Evolutionary conservation across 2,113 vertebrate genomes (phyloP), one percentile per base, ranked within the genome.

Genomic region (Campylorhamphus procurvoides): DNA sequence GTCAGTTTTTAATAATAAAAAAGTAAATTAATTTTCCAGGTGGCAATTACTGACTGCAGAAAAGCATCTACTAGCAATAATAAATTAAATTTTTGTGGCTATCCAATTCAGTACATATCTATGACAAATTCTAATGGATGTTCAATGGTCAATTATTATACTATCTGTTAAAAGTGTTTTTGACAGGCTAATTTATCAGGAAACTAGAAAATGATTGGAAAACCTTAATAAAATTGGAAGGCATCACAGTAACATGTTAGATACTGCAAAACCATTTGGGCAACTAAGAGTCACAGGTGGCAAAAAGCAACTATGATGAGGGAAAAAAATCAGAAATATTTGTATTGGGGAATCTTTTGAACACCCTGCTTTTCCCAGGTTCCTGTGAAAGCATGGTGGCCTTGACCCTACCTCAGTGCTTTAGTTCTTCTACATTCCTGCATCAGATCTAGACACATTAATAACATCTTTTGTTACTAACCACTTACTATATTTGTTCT

Each of bases 211-310:
- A 95, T 73, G 3, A 47, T 81, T 90, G 66, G 71, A 96, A 97
- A 96, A 85, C 62, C 90, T 84, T 96, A 94, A 94, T 89, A 95
- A 97, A 97, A 55, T 47, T 94, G 90, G 84, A 97, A 90, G 78
- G 39, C 52, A 96, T 80, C 46, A 85, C 42, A 25, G 23, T 69
- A 92, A 73, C 28, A 3, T 50, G 7, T 46, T 69, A 95, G 66
- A 71, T 84, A 90, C 29, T 93, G 37, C 35, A 93, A 96, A 97
- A 74, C 37, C 18, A 55, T 56, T 85, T 23, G 39, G 66, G 18
- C 56, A 90, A 79, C 39, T 7, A 3, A 81, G 67, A 89, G 39
- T 62, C 29, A 87, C 37, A 90, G 49, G 64, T 74, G 74, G 49
- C n/a, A 76, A 94, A 96, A 91, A 93, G 23, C 59, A 93, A 90